Conservation (phyloP, 2,888 invertebrate species). For the Latheticus oryzae region DNA sequence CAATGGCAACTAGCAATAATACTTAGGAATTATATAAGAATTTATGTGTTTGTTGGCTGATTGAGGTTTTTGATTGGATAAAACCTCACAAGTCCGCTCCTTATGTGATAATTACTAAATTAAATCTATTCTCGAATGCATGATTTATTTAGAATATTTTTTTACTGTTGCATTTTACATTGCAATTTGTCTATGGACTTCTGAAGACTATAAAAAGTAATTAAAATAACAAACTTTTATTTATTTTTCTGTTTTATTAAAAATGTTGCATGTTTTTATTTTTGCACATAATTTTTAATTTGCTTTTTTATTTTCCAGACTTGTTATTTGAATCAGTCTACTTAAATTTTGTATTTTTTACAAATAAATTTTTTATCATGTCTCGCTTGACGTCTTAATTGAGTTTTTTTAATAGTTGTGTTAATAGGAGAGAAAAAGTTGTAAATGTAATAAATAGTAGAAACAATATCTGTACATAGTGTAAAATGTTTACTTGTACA, state of each 20-base stretch:
- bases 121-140: slow-evolving; percentile 41
- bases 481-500: slow-evolving; percentile 40
- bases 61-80: slow-evolving; percentile 36
- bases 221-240: no score
- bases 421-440: slow-evolving; percentile 21
- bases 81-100: slow-evolving; percentile 44
- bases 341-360: slow-evolving; percentile 32
- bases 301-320: slow-evolving; percentile 20
- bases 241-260: no score
- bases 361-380: slow-evolving; percentile 22
- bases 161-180: slow-evolving; percentile 38
- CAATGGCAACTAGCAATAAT: slow-evolving; percentile 66
- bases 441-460: slow-evolving; percentile 27
- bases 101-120: slow-evolving; percentile 50
- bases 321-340: slow-evolving; percentile 26
- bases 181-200: slow-evolving; percentile 32
- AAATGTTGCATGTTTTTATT: no score
- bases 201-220: no score
- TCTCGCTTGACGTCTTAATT: slow-evolving; percentile 13
- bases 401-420: slow-evolving; percentile 6
- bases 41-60: slow-evolving; percentile 42
- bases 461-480: slow-evolving; percentile 31
- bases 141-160: slow-evolving; percentile 41
- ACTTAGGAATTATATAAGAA: slow-evolving; percentile 54
- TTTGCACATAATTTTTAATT: slow-evolving; percentile 3